These are phyloP conservation scores for Agonopterix subpropinquella DNA, from an alignment of 2,888 invertebrate species.

Conservation along the genomic window DNA sequence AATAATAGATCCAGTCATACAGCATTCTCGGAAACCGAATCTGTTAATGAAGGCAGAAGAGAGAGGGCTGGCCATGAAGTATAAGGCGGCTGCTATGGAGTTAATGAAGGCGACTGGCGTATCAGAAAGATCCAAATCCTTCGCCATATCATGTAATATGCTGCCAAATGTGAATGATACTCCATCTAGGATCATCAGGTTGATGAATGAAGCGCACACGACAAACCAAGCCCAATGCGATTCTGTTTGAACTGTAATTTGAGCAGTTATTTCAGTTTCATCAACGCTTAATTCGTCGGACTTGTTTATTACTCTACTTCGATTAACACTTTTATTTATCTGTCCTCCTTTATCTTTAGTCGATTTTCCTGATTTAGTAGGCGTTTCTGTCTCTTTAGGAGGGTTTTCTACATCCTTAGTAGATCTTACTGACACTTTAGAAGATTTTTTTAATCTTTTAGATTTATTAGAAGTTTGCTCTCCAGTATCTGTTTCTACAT, in stretches of 20 bases:
- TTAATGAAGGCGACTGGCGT: conserved; percentile 49
- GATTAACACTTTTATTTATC: neutral
- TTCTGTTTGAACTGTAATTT: conserved; percentile 57
- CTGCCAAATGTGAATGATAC: conserved; percentile 56
- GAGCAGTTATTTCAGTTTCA: conserved; percentile 62
- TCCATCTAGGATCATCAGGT: conserved; percentile 51
- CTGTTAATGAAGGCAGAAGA: conserved; percentile 61
- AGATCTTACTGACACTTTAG: too few relatives aligned
- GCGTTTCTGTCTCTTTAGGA: too few relatives aligned
- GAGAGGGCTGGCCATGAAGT: conserved; percentile 49
- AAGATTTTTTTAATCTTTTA: too few relatives aligned
- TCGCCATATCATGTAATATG: conserved; percentile 39
- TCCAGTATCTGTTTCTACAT: too few relatives aligned
- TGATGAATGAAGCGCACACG: conserved; percentile 39
- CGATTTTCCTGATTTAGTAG: too few relatives aligned
- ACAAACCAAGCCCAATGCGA: conserved; percentile 68
- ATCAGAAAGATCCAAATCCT: conserved; percentile 36
- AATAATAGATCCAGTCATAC: conserved; percentile 53
- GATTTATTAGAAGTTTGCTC: too few relatives aligned
- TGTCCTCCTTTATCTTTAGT: too few relatives aligned
- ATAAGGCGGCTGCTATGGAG: conserved; percentile 53
- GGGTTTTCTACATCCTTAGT: too few relatives aligned
- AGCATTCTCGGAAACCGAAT: conserved; percentile 57
- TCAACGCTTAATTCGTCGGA: conserved; percentile 36
- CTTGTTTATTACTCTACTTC: neutral